A percentile compares a stretch with the other conserved stretches of the same genome.
Conservation (phyloP, 2,888 invertebrate genomes). For the Chrysina gloriosa region DNA sequence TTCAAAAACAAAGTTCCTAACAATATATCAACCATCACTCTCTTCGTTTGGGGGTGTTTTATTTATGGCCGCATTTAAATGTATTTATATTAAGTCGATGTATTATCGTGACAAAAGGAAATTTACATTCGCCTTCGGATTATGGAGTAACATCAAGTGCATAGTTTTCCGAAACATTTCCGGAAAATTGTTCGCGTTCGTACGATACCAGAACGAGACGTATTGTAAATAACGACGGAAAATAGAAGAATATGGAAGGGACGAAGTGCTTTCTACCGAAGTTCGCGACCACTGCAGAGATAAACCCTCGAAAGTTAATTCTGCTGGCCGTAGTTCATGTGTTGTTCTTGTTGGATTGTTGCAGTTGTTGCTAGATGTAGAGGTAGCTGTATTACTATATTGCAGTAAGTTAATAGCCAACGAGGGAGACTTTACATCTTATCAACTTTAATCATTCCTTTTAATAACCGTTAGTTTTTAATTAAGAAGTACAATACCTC, state of each 20-base stretch:
- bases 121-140: conserved; percentile 30
- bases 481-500: no score
- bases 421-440: no score
- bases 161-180: conserved; percentile 28
- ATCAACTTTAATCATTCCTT: no score
- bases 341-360: conserved; percentile 9
- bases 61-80: conserved; percentile 42
- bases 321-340: conserved; percentile 7
- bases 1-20: conserved; percentile 3
- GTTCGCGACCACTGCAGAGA: conserved; percentile 7
- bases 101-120: conserved; percentile 41
- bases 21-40: conserved; percentile 9
- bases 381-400: neutral
- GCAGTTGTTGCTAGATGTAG: neutral
- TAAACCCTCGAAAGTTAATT: conserved; percentile 23
- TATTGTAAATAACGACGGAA: conserved; percentile 24
- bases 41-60: conserved; percentile 26
- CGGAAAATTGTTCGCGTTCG: conserved; percentile 22
- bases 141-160: conserved; percentile 20
- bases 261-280: conserved; percentile 8
- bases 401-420: neutral
- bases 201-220: conserved; percentile 5
- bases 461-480: no score
- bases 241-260: conserved; percentile 24
- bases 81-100: conserved; percentile 41